Conservation (phyloP, 2,113 vertebrate genomes). For the Montifringilla adamsi region DNA sequence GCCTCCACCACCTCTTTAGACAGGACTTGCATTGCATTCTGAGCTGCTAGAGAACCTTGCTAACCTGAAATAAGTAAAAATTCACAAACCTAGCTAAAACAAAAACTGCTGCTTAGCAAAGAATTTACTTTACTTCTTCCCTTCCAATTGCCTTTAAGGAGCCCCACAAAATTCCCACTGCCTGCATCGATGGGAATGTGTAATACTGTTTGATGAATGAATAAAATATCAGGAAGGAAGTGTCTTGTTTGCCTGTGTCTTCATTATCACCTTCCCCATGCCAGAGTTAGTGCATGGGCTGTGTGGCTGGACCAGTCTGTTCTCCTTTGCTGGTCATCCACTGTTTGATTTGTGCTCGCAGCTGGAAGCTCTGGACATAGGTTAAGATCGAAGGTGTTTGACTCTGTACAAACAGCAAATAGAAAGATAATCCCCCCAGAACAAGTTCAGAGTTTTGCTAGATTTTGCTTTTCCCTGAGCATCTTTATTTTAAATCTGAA, state of each 20-base stretch:
- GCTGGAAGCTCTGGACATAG: neutral
- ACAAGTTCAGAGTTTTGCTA: neutral
- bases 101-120: neutral
- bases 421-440: neutral
- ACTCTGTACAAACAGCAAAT: neutral
- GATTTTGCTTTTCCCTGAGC: neutral
- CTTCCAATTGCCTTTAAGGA: neutral
- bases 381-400: neutral
- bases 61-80: neutral
- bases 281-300: neutral
- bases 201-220: slow-evolving; percentile 53
- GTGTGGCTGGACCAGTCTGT: neutral
- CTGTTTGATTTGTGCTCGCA: neutral
- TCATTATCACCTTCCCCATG: slow-evolving; percentile 26
- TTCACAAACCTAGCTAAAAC: neutral
- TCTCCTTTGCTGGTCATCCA: neutral
- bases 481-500: neutral
- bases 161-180: neutral
- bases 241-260: slow-evolving; percentile 43
- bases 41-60: neutral
- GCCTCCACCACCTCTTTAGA: neutral
- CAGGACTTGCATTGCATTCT: neutral
- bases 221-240: slow-evolving; percentile 51
- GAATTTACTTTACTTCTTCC: neutral
- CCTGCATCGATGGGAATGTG: neutral